Base-by-base conservation (phyloP, 2,888 invertebrate genomes). In the Oscheius sp. region DNA sequence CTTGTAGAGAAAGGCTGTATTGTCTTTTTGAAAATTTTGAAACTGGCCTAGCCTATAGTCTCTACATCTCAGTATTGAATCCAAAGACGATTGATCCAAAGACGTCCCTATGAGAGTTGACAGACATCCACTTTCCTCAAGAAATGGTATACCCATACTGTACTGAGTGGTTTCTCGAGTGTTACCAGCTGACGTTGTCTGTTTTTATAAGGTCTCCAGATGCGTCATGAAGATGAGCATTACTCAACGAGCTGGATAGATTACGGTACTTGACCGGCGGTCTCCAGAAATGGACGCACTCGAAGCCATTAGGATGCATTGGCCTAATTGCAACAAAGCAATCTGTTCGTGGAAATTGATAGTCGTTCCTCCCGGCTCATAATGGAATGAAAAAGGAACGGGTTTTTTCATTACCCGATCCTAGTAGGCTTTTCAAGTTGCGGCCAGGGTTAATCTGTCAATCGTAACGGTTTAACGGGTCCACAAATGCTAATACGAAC, bases 181-280 rank as follows among this genome's bases (percentile, higher is more conserved):
- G 42, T 3, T 5, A 42, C 65, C 65, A 65, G 65, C 65, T 65
- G 65, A 65, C 65, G 65, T 29, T 7, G 50, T 48, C 50, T 55
- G 35, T 53, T 50, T 68, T 37, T 35, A 35, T 55, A 37, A 37
- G 55, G 35, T 55, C 55, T 68, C 68, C 68, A 33, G 68, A 53
- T 68, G 68, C 21, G 68, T 35, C 9, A 21, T 68, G 68, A 68
- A 68, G 68, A 68, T 51, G 68, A 55, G n/a, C 55, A 37, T 68
- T 68, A 53, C 68, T 37, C 55, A 68, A 68, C 68, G 68, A 55
- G 55, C 37, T 21, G 68, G 68, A 68, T 68, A 37, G 70, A 70
- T 70, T 58, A 70, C 70, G 70, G 70, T 70, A 47, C 70, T 70
- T 70, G 70, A 70, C 70, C 70, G 70, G 47, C 53, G 57, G 68